Conservation (phyloP, 1,140 invertebrate genomes). For the Eciton burchellii region DNA sequence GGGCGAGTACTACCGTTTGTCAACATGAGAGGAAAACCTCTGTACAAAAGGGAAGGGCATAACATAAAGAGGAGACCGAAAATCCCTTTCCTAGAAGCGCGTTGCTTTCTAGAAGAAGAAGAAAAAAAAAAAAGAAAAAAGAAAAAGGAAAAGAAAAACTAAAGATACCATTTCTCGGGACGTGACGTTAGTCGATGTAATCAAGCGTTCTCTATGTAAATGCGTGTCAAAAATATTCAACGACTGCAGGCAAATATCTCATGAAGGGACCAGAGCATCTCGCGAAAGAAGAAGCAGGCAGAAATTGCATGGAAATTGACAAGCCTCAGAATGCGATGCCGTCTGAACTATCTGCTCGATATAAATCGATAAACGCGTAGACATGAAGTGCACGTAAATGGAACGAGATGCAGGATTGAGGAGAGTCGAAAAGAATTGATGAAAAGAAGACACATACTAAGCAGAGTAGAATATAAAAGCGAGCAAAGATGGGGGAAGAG, state of each 20-base stretch:
- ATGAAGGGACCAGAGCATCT: not conserved
- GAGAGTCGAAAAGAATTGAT: not conserved
- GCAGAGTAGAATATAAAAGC: not conserved
- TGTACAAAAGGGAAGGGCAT: not conserved
- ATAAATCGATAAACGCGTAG: not conserved
- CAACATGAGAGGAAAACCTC: slow-evolving; percentile 14
- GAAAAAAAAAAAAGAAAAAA: too few relatives aligned
- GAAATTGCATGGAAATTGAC: not conserved
- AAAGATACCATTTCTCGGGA: too few relatives aligned
- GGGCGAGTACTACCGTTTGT: slow-evolving; percentile 10
- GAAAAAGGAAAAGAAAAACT: too few relatives aligned
- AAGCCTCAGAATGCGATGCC: not conserved
- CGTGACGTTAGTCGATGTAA: not conserved
- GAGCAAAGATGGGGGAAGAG: not conserved
- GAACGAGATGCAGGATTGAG: not conserved
- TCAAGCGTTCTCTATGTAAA: not conserved
- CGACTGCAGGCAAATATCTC: not conserved
- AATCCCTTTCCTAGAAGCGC: not conserved
- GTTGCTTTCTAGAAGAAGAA: not conserved
- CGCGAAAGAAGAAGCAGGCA: not conserved
- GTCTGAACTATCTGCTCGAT: not conserved
- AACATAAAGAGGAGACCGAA: not conserved
- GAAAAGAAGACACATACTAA: not conserved
- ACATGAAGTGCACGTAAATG: not conserved
- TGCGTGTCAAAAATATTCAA: not conserved